Evolutionary conservation across 2,797 vertebrate species (phyloP), one percentile per base, ranked within the genome.

Genomic region (Galagoides demidoff): DNA sequence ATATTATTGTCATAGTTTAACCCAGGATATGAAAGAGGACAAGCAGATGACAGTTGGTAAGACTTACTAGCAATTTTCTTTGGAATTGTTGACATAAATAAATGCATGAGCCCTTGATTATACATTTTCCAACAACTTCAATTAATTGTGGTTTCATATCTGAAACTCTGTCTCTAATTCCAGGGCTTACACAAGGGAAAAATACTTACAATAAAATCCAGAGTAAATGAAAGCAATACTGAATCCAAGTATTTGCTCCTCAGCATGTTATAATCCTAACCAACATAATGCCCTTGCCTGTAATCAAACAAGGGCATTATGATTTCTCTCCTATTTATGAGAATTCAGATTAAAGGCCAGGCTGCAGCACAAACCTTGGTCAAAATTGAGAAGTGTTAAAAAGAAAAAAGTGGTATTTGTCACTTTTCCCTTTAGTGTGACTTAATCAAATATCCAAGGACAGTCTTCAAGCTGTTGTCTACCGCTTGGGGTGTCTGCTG

Each of bases 1-100:
- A 77, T 95, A 94, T 95, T 95, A 77, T 87, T 70, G 39, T 93
- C 92, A 91, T 97, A 94, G 68, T 45, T 97, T 94, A 94, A 92
- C n/a, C n/a, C 55, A 71, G 83, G n/a, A 55, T 95, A 74, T 74
- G 37, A 95, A 96, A 74, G 63, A 86, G 49, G 77, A 94, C 94
- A 96, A 91, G 81, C 14, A 43, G 90, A 29, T 95, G 95, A 91
- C 90, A 89, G 74, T 89, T 92, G 88, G 64, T 77, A 95, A 95
- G 89, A 95, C 78, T 49, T 89, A 89, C 71, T 57, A 84, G 79
- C 92, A 96, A 96, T 96, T 96, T 95, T 71, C 96, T 95, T 95
- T 82, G 93, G 59, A 95, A 97, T 89, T 96, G 81, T 91, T 95
- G 94, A 92, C 89, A 96, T 96, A 96, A 97, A 96, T 96, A 96